Base-by-base conservation (phyloP, 1,140 invertebrate species). In the Mercenaria mercenaria region DNA sequence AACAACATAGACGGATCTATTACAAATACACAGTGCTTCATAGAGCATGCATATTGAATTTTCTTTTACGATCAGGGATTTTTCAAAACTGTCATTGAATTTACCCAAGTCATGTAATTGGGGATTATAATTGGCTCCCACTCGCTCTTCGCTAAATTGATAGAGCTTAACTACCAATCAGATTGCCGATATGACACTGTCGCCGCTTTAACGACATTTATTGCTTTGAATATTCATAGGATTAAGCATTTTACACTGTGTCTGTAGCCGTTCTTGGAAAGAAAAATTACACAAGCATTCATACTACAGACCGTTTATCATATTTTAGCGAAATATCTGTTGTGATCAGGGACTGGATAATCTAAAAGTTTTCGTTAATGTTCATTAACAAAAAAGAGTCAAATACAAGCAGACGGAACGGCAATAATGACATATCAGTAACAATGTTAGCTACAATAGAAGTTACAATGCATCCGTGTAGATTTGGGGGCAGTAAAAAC, bases 401-500 rank as follows among this genome's bases (percentile, higher is more conserved):
- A 56, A 3, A 56, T 56, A 23, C 23, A 56, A 20, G 23, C 4
- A 20, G 4, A 11, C 20, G 52, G 52, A 56, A 64, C 10, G 8
- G 59, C 6, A 64, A 64, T 11, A 64, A 29, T 64, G 59, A 6
- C 29, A 26, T 29, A n/a, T 26, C n/a, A 29, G 23, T 72, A 39
- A 72, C 20, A 20, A 72, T 72, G 67, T 41, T 72, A 15, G 34
- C 67, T 20, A 72, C 67, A 2, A 72, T 80, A 29, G 74, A 81
- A 29, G 20, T 29, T 23, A 81, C 29, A 29, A 88, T 88, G 86
- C 72, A 88, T 72, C 72, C 86, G 23, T 88, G 86, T 72, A 41
- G 86, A 52, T 88, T 79, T 79, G 79, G 86, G 77, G 59, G 72
- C n/a, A 50, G 37, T 10, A 64, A 76, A 29, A 56, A 88, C 26